Conservation (phyloP, 2,888 invertebrate species). For the Mimumesa dahlbomi region DNA sequence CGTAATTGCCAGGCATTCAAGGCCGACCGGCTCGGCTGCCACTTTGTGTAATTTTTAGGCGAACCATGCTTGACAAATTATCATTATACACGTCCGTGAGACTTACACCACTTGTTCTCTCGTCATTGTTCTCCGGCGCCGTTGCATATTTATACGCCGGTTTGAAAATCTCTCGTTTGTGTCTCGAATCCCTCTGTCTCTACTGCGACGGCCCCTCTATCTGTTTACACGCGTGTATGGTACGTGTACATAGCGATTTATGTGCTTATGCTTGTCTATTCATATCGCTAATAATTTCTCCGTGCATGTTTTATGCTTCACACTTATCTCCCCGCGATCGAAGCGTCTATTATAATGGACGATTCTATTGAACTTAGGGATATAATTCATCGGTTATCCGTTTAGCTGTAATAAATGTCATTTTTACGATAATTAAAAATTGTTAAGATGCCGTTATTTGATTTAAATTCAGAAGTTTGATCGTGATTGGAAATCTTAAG, state of each 20-base stretch:
- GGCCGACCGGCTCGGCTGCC: conserved; percentile 67
- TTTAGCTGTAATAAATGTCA: no score
- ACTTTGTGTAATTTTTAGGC: conserved; percentile 69
- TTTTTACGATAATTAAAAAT: no score
- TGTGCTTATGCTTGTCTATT: no score
- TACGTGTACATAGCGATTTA: background rate
- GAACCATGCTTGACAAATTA: conserved; percentile 59
- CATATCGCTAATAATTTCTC: no score
- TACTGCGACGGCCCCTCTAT: conserved; percentile 9
- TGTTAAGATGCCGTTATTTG: no score
- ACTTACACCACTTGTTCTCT: conserved; percentile 19
- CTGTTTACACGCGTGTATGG: background rate
- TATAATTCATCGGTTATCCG: no score
- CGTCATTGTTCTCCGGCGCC: conserved; percentile 37
- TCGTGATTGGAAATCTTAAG: no score
- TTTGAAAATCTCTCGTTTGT: conserved; percentile 19
- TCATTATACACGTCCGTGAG: conserved; percentile 42
- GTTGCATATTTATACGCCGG: conserved; percentile 23
- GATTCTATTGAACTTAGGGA: no score
- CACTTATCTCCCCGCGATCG: no score
- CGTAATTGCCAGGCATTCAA: conserved; percentile 71
- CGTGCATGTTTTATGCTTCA: no score
- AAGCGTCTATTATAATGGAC: no score
- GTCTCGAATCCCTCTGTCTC: background rate
- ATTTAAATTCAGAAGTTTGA: no score